Base-by-base conservation (phyloP, 1,140 invertebrate genomes). In the Cataglyphis hispanica region DNA sequence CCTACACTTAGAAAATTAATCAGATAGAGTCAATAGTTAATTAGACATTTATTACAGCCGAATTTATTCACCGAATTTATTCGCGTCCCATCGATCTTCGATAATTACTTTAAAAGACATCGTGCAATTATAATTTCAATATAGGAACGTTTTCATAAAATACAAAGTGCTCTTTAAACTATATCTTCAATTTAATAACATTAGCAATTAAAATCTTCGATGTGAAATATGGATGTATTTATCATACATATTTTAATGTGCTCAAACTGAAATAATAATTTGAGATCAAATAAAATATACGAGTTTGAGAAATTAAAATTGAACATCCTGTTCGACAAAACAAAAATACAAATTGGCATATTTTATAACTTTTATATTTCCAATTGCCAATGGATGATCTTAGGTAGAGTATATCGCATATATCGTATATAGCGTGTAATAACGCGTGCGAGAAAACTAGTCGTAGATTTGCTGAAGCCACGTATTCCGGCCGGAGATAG, bases 391-490 rank as follows among this genome's bases (percentile, higher is more conserved):
- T 37, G 16, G 46, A 4, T 50, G 19, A 34, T 34, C 46, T 72
- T 50, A 34, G 43, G 11, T 53, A 13, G 22, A 8, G 19, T 61
- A 22, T 61, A 66, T 10, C n/a, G 31, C 10, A 25, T 37, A 11
- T 8, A 22, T 66, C 16, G n/a, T 19, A 46, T n/a, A 16, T 22
- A 4, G 16, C 11, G 60, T 27, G n/a, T 75, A 34, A 27, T 16
- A 34, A 27, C 13, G 16, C n/a, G 19, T 40, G 25, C 3, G 19
- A 43, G 25, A 56, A 64, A 84, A 77, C 72, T 63, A 66, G 10
- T 43, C 31, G 72, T 40, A 46, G 72, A 84, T 84, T 77, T 84
- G 72, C 74, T 77, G 43, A 84, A 84, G 72, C 60, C 70, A 84
- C 43, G 60, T 67, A 46, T 56, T 85, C 34, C 53, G 22, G 22